Conservation (phyloP, 2,113 vertebrate genomes). For the Hypocryptadius cinnamomeus region DNA sequence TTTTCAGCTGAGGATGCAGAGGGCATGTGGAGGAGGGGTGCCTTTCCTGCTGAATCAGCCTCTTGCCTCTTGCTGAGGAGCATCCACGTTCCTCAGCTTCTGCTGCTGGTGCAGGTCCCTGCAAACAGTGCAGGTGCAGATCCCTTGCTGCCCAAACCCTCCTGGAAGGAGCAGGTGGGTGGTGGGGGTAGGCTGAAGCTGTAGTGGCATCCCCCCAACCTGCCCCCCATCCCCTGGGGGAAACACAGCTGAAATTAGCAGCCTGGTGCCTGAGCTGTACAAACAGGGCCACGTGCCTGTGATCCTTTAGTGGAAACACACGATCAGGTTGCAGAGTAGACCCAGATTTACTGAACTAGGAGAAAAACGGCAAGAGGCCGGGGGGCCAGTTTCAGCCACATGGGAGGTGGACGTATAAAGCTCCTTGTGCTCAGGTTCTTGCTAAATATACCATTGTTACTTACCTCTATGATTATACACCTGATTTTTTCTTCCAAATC, state of each 20-base stretch:
- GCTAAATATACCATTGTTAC: neutral
- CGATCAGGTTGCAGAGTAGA: neutral
- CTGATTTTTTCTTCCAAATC: neutral
- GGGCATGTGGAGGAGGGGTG: no score
- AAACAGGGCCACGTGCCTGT: fast-evolving
- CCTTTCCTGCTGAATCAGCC: no score
- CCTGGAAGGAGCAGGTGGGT: fast-evolving
- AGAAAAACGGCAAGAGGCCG: neutral
- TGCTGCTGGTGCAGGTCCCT: no score
- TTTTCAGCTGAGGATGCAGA: neutral
- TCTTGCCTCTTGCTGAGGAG: neutral
- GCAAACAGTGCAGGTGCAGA: no score
- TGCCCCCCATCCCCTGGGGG: fast-evolving
- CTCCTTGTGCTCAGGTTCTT: neutral
- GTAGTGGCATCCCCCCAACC: no score
- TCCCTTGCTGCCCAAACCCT: no score
- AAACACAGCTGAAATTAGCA: neutral
- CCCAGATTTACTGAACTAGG: neutral
- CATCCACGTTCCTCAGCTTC: fast-evolving
- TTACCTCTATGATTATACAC: neutral
- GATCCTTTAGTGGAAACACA: neutral
- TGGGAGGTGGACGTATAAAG: neutral
- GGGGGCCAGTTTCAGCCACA: fast-evolving
- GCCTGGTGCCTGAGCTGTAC: neutral
- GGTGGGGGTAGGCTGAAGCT: neutral